These are phyloP conservation scores for Diabrotica virgifera DNA, from an alignment of 1,140 invertebrate genomes.

Conservation along the genomic window DNA sequence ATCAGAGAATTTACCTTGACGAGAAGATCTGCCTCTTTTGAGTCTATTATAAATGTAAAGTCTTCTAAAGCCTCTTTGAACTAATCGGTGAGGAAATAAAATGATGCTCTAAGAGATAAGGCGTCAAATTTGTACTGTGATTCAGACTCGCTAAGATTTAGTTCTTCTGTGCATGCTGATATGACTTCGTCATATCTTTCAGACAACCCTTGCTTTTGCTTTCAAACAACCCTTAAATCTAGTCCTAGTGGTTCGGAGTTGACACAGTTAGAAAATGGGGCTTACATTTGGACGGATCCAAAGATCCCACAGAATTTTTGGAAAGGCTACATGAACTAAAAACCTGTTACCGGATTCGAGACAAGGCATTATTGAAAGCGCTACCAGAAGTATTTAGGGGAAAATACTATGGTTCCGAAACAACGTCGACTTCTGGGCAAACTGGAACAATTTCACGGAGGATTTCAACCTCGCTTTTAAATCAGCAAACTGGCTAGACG, in stretches of 20 bases:
- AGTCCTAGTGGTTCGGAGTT: conserved; percentile 40
- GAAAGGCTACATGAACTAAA: too few species aligned
- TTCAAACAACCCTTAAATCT: conserved; percentile 55
- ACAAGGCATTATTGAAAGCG: too few species aligned
- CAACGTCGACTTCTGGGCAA: too few species aligned
- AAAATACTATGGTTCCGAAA: too few species aligned
- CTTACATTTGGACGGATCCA: too few species aligned
- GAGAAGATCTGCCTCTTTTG: conserved; percentile 55
- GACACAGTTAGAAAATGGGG: too few species aligned
- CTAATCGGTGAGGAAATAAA: conserved; percentile 73
- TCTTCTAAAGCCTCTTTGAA: conserved; percentile 70
- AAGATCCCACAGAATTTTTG: too few species aligned
- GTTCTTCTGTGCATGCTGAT: conserved; percentile 74
- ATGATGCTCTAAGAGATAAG: conserved; percentile 75
- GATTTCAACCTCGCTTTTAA: too few species aligned
- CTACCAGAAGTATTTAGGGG: too few species aligned
- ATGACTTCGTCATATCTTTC: conserved; percentile 78
- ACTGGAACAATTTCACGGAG: too few species aligned
- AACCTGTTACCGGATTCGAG: too few species aligned
- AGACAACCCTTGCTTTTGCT: conserved; percentile 64
- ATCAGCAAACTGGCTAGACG: too few species aligned
- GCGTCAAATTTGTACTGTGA: conserved; percentile 61
- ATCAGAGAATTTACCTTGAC: conserved; percentile 85
- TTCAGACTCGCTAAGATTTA: conserved; percentile 61
- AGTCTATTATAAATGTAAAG: conserved; percentile 62